Conservation (phyloP, 1,140 invertebrate genomes). For the Bombus impatiens region DNA sequence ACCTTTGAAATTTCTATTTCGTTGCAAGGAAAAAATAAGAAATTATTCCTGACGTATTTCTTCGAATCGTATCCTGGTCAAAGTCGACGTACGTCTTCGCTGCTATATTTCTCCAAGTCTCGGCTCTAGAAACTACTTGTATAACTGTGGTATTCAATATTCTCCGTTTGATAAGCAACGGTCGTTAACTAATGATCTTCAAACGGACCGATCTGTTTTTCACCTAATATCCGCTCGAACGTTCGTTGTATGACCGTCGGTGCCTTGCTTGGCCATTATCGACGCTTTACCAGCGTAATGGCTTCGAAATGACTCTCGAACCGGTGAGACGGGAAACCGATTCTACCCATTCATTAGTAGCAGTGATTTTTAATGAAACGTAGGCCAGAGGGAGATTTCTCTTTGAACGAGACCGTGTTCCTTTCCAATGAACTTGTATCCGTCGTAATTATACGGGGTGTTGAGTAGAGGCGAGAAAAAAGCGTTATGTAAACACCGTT, state of each 20-base stretch:
- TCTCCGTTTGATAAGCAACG: conserved; percentile 64
- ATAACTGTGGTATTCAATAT: too few relatives aligned
- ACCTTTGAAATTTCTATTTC: conserved; percentile 53
- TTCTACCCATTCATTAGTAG: conserved; percentile 42
- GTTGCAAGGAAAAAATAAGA: too few relatives aligned
- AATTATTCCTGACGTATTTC: too few relatives aligned
- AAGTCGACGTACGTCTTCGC: too few relatives aligned
- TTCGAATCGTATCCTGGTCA: too few relatives aligned
- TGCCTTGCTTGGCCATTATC: conserved; percentile 43
- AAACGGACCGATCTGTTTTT: conserved; percentile 49
- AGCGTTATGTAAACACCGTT: conserved; percentile 2
- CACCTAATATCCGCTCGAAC: conserved; percentile 48
- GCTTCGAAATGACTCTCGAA: conserved; percentile 16
- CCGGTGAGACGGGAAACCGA: conserved; percentile 16
- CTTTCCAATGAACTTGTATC: not conserved
- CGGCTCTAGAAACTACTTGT: too few relatives aligned
- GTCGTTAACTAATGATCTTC: conserved; percentile 58
- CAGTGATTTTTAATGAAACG: conserved; percentile 30
- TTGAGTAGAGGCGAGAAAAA: not conserved
- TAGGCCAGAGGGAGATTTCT: not conserved
- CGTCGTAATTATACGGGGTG: conserved; percentile 15
- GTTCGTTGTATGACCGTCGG: not conserved
- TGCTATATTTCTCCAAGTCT: too few relatives aligned
- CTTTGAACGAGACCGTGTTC: not conserved
- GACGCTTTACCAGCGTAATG: conserved; percentile 49